Evolutionary conservation across 2,888 invertebrate genomes (phyloP), one percentile per base, ranked within the genome.

Genomic region (Cosmia pyralina): DNA sequence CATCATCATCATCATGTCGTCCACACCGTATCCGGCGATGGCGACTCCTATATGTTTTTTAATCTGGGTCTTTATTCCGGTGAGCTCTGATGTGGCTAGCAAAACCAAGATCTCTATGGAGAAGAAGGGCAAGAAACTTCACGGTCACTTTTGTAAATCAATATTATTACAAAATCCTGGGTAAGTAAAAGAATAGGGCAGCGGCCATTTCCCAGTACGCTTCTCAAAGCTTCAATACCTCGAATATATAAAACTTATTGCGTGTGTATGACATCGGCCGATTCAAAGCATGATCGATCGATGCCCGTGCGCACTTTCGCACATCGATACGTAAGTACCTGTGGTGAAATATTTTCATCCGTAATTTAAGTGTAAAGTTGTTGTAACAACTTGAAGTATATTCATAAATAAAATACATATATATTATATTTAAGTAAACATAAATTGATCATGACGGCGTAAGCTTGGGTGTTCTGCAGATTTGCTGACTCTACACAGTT

Each of bases 241-340:
- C 60, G 84, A 83, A 84, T 88, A 69, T 73, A 79, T 69, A 78
- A 85, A 83, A 85, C 73, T 78, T 81, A 87, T 85, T 84, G 85
- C 83, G 69, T 82, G 75, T 81, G 82, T 84, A 84, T 85, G 85
- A 84, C 86, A 86, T 86, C 87, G 84, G 83, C 79, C 82, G 84
- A 86, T 89, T 88, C 88, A 89, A 88, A 89, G 87, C 79, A 89
- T 91, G 92, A 92, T 91, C 84, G 90, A 92, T 91, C 85, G 87
- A 83, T 67, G 68, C 63, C 76, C 66, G 75, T 63, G 72, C 69
- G 72, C 75, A 79, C 79, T 79, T 86, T 79, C 75, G 77, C 71
- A 84, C 75, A 73, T 75, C 65, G 69, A 44, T 70, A 38, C 58
- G 60, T 73, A 77, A 73, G 78, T 77, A 60, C 74, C 28, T 67